phyloP scores from a whole-genome alignment of 2,888 invertebrate genomes.

The Pegoplata infirma region DNA sequence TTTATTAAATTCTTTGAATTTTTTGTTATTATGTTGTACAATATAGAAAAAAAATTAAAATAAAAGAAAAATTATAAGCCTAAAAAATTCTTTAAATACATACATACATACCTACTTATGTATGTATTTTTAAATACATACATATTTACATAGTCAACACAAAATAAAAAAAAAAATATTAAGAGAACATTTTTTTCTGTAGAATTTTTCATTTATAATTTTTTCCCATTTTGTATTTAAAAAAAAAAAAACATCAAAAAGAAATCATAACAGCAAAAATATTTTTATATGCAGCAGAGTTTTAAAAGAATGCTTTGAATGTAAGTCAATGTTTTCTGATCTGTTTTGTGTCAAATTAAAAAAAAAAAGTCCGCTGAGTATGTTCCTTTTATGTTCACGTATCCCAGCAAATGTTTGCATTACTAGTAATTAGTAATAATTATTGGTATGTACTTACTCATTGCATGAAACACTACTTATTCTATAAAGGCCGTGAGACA shows the following conservation, averaged over 20 bases:
- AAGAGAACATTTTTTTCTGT: slow-evolving; percentile 20
- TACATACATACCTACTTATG: not conserved
- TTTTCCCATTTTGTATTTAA: slow-evolving; percentile 6
- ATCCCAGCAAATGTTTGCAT: too few species aligned
- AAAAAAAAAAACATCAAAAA: slow-evolving; percentile 55
- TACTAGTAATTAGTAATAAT: too few species aligned
- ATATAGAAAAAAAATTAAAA: slow-evolving; percentile 48
- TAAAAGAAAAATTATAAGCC: slow-evolving; percentile 53
- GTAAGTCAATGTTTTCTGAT: too few species aligned
- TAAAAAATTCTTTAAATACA: slow-evolving; percentile 54
- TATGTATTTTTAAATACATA: too few species aligned
- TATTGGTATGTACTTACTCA: too few species aligned
- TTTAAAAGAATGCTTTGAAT: not conserved
- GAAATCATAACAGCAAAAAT: slow-evolving; percentile 42
- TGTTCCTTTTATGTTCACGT: too few species aligned
- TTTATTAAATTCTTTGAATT: slow-evolving; percentile 60
- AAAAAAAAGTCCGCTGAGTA: too few species aligned
- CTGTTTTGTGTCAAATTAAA: too few species aligned
- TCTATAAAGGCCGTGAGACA: too few species aligned
- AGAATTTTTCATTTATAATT: slow-evolving; percentile 23
- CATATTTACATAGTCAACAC: too few species aligned
- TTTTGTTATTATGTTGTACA: slow-evolving; percentile 38
- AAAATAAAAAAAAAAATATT: slow-evolving; percentile 9
- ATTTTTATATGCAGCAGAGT: not conserved
- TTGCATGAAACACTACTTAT: too few species aligned